Conservation (phyloP, 2,888 invertebrate species). For the Abrostola tripartita region DNA sequence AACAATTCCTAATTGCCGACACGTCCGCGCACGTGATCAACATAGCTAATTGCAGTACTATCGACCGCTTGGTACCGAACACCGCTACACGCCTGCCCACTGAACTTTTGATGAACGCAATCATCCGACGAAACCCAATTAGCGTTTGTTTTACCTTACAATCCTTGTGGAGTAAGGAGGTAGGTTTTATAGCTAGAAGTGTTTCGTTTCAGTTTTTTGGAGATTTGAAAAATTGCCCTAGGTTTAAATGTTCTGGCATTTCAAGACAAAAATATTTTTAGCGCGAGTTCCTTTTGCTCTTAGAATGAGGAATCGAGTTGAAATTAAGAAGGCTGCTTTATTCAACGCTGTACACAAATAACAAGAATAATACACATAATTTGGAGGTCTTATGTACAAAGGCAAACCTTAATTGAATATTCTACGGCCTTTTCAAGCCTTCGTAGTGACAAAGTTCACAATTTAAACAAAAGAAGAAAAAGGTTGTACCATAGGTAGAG, state of each 20-base stretch:
- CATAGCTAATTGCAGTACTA: constrained; percentile 49
- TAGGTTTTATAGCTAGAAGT: constrained; percentile 18
- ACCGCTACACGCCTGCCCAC: constrained; percentile 37
- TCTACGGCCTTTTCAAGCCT: no score
- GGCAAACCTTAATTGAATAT: no score
- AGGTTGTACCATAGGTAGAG: no score
- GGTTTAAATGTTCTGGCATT: background rate
- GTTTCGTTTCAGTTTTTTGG: constrained; percentile 19
- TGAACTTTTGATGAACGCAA: constrained; percentile 58
- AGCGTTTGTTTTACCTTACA: constrained; percentile 51
- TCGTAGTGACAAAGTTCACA: no score
- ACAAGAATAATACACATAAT: background rate
- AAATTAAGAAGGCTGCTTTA: background rate
- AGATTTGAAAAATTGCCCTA: constrained; percentile 18
- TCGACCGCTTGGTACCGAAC: constrained; percentile 40
- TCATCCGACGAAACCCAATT: constrained; percentile 53
- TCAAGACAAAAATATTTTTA: background rate
- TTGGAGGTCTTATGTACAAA: no score
- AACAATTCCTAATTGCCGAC: constrained; percentile 53
- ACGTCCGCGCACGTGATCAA: constrained; percentile 48
- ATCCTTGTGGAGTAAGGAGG: constrained; percentile 24
- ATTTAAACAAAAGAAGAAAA: no score
- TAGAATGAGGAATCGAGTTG: background rate
- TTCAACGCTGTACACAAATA: background rate
- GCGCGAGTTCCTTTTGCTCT: background rate